Conservation (phyloP, 2,113 vertebrate genomes). For the Engystomops pustulosus region DNA sequence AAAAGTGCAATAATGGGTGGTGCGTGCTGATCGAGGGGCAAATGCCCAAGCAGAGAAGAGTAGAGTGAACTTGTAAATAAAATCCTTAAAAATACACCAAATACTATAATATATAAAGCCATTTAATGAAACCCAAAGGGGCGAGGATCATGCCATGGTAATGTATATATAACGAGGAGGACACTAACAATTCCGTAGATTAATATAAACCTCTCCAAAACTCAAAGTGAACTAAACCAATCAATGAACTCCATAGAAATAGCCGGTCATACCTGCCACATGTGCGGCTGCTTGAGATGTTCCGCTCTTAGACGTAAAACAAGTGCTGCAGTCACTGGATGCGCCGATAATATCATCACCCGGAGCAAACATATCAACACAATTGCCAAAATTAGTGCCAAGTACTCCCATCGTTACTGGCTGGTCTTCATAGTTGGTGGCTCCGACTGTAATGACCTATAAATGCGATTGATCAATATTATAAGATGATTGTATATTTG, state of each 20-base stretch:
- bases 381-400: conserved; percentile 86
- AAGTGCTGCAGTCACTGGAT: conserved; percentile 88
- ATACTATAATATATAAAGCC: too few relatives aligned
- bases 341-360: conserved; percentile 87
- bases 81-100: too few relatives aligned
- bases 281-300: conserved; percentile 89
- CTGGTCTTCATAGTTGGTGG: conserved; percentile 81
- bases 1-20: not conserved
- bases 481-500: not conserved
- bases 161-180: too few relatives aligned
- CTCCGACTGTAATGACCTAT: conserved; percentile 89
- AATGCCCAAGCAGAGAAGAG: too few relatives aligned
- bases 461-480: not conserved
- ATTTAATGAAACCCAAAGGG: not conserved
- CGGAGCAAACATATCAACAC: conserved; percentile 87
- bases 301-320: conserved; percentile 84
- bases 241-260: not conserved
- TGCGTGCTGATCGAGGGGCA: too few relatives aligned
- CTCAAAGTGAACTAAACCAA: not conserved
- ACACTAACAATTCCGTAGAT: too few relatives aligned
- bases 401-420: conserved; percentile 77
- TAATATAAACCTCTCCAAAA: too few relatives aligned
- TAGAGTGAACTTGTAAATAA: too few relatives aligned
- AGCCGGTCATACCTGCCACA: conserved; percentile 72
- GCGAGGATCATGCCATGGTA: not conserved